Base-by-base conservation (phyloP, 2,888 invertebrate species). In the Troglohyphantes excavatus region DNA sequence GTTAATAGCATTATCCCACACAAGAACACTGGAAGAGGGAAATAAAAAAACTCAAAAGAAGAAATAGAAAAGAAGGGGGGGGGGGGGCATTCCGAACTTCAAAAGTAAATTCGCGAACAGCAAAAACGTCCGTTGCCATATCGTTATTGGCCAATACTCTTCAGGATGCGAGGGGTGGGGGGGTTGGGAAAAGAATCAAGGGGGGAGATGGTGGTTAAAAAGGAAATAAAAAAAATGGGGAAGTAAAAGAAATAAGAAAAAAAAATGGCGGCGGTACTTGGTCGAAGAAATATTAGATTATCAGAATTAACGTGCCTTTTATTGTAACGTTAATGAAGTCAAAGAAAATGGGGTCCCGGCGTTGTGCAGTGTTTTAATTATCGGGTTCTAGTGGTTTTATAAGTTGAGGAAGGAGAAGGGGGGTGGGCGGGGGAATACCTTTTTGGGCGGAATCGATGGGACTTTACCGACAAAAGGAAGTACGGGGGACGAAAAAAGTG, bases 321-420 rank as follows among this genome's bases (percentile, higher is more conserved):
- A 89, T 89, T 89, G 88, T 82, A 70, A 65, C 88, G 82, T 89
- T 89, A 89, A 89, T 89, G 88, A 89, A 89, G 81, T 89, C 88
- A 89, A 89, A 89, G 76, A 76, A 82, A 83, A 89, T 70, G 73
- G 82, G 53, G 23, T 26, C 73, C 72, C 59, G 26, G 82, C 68
- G 75, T 68, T 68, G 88, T 76, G 82, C 88, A 82, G 82, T 89
- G 88, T 89, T 89, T 89, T 89, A 89, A 89, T 89, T 89, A 89
- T 89, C 88, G 82, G 75, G 88, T 89, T 89, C 88, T 89, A 89
- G 88, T 89, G 88, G 88, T 89, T 89, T 89, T 89, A 89, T 89
- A 89, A 89, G 88, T 76, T 75, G 75, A 75, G 67, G 87, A 81
- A 70, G 68, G 26, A 39, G 79, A 19, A 5, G 33, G 53, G 21